Percentiles rank a stretch among this genome's conserved stretches.
Evolutionary conservation across 2,888 invertebrate genomes (phyloP).

Genomic region (Euclidia mi): DNA sequence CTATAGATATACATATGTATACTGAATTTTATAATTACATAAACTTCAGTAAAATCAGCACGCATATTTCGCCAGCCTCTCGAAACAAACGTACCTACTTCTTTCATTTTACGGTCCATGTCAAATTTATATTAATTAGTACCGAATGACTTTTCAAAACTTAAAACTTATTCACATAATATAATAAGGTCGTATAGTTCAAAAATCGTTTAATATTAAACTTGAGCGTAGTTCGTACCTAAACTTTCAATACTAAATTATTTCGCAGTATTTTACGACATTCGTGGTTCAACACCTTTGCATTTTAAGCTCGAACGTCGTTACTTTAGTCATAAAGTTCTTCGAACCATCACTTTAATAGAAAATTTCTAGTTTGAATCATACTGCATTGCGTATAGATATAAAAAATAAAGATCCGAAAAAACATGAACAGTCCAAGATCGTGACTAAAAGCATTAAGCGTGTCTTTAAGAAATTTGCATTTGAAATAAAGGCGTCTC

Average conservation of each 20-base stretch:
- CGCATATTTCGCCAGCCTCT: no score
- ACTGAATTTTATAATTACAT: no score
- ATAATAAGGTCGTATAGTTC: no score
- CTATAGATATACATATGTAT: no score
- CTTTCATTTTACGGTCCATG: no score
- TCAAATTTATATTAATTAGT: no score
- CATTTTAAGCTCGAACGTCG: not conserved
- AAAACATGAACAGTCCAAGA: conserved; percentile 35
- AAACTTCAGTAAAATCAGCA: no score
- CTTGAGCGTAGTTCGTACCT: not conserved
- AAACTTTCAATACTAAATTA: conserved; percentile 7
- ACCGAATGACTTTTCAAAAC: no score
- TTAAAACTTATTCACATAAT: no score
- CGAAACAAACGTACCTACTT: no score
- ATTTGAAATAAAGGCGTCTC: conserved; percentile 58
- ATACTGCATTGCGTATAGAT: conserved; percentile 9
- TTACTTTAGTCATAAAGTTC: not conserved
- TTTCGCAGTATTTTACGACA: conserved; percentile 4
- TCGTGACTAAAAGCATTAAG: conserved; percentile 60
- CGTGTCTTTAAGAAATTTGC: conserved; percentile 62
- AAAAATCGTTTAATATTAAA: conserved; percentile 1
- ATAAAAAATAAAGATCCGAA: conserved; percentile 1
- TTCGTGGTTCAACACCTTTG: conserved; percentile 2
- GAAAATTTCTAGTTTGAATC: conserved; percentile 1
- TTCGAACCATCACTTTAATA: not conserved